These are phyloP conservation scores for Coregonus suidteri DNA, from an alignment of 2,797 vertebrate genomes.

Conservation along the genomic window DNA sequence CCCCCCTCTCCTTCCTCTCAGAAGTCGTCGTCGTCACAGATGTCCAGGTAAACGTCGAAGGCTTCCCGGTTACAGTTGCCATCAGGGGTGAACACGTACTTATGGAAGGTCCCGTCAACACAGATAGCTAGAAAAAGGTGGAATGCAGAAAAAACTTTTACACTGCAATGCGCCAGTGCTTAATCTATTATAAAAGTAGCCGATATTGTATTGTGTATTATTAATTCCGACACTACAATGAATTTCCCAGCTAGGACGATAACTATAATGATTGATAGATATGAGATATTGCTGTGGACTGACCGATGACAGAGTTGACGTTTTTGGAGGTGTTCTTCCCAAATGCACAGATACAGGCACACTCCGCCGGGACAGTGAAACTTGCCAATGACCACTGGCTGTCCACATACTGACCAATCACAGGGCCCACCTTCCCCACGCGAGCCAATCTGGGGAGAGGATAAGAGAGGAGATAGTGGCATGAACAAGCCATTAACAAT, in stretches of 20 bases:
- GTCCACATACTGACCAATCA: constrained; percentile 93
- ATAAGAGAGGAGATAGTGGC: neutral
- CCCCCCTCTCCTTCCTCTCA: constrained; percentile 56
- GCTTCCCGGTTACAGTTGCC: constrained; percentile 95
- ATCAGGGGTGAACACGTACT: constrained; percentile 91
- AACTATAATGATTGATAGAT: neutral
- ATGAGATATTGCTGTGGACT: constrained; percentile 34
- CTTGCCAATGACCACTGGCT: constrained; percentile 93
- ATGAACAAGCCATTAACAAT: neutral
- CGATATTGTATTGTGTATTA: neutral
- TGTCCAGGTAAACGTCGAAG: constrained; percentile 92
- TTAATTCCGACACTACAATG: neutral
- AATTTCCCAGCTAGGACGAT: neutral
- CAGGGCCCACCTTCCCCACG: constrained; percentile 91
- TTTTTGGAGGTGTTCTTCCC: constrained; percentile 93
- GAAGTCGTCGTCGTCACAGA: constrained; percentile 93
- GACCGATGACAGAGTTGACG: constrained; percentile 91
- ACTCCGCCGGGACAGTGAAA: constrained; percentile 90
- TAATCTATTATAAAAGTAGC: no score
- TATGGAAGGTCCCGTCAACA: constrained; percentile 93
- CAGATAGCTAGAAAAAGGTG: constrained; percentile 81
- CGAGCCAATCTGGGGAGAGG: constrained; percentile 79
- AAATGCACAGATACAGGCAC: constrained; percentile 92
- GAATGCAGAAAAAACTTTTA: neutral
- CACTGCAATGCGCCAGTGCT: no score